These are phyloP conservation scores for Drosophila hydei DNA, from an alignment of 1,140 invertebrate genomes.

Conservation along the genomic window DNA sequence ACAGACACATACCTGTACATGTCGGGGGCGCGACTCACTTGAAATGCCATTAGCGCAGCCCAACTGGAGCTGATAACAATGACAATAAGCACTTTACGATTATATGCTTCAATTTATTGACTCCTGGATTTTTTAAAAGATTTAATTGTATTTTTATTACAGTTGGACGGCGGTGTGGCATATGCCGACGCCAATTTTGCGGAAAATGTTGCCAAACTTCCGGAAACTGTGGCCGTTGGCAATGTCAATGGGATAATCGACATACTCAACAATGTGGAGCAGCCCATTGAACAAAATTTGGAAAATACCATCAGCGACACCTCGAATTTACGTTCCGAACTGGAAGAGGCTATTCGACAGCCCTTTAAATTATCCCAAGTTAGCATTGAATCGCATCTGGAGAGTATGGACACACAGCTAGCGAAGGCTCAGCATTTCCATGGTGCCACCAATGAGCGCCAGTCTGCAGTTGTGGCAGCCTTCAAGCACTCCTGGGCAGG, in stretches of 20 bases:
- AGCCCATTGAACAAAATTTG: conserved; percentile 36
- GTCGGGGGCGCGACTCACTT: conserved; percentile 20
- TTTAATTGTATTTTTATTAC: conserved; percentile 3
- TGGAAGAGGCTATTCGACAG: conserved; percentile 55
- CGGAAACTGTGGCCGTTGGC: conserved; percentile 43
- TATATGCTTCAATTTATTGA: conserved; percentile 28
- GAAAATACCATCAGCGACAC: conserved; percentile 1
- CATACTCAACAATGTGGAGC: conserved; percentile 62
- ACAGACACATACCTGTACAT: conserved; percentile 1
- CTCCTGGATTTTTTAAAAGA: background rate
- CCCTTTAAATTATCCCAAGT: conserved; percentile 44
- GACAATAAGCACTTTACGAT: conserved; percentile 11
- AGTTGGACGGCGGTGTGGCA: conserved; percentile 42
- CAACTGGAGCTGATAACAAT: conserved; percentile 19
- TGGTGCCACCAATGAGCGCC: conserved; percentile 91
- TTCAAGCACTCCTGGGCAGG: conserved; percentile 96
- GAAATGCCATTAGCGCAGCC: conserved; percentile 13
- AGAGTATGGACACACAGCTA: conserved; percentile 49
- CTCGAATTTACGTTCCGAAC: conserved; percentile 28
- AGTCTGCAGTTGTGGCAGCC: conserved; percentile 92
- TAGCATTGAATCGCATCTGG: conserved; percentile 57
- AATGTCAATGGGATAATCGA: conserved; percentile 45
- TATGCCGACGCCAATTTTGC: conserved; percentile 53
- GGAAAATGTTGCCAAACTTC: conserved; percentile 59
- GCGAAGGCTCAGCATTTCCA: conserved; percentile 77